Evolutionary conservation across 35 echinoderm and acorn worm genomes (phyloP).

Genomic region (Chiridota heheva): DNA sequence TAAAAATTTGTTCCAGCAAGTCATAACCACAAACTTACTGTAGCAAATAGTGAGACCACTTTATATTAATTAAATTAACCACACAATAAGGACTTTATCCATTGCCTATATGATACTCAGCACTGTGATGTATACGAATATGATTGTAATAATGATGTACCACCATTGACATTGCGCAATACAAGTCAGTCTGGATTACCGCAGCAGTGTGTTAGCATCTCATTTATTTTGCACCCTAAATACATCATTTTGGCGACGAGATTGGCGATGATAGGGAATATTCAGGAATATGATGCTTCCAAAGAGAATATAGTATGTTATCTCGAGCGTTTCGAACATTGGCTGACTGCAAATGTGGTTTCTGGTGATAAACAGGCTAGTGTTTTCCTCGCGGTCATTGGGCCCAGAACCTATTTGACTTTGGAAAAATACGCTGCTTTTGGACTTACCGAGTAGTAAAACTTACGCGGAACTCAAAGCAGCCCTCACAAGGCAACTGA

Average conservation of each 20-base stretch:
- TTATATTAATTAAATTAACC: too few relatives aligned
- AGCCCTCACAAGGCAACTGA: neutral
- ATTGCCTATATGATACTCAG: too few relatives aligned
- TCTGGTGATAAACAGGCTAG: neutral
- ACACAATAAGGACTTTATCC: too few relatives aligned
- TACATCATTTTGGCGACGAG: neutral
- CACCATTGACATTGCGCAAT: neutral
- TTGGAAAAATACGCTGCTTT: neutral
- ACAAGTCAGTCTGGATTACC: too few relatives aligned
- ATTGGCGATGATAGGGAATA: neutral
- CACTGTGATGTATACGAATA: too few relatives aligned
- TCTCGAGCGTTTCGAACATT: neutral
- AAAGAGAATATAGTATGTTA: constrained; percentile 10
- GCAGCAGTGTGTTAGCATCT: too few relatives aligned
- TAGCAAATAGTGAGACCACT: too few relatives aligned
- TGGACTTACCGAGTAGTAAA: neutral
- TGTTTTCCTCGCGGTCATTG: neutral
- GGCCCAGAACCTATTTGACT: neutral
- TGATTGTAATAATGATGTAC: too few relatives aligned
- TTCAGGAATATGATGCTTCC: neutral
- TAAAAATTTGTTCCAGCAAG: too few relatives aligned
- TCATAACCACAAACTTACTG: too few relatives aligned
- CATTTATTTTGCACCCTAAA: too few relatives aligned
- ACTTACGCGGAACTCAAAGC: neutral
- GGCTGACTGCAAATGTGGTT: constrained; percentile 25